Conservation (phyloP, 2,888 invertebrate genomes). For the Homarus gammarus region DNA sequence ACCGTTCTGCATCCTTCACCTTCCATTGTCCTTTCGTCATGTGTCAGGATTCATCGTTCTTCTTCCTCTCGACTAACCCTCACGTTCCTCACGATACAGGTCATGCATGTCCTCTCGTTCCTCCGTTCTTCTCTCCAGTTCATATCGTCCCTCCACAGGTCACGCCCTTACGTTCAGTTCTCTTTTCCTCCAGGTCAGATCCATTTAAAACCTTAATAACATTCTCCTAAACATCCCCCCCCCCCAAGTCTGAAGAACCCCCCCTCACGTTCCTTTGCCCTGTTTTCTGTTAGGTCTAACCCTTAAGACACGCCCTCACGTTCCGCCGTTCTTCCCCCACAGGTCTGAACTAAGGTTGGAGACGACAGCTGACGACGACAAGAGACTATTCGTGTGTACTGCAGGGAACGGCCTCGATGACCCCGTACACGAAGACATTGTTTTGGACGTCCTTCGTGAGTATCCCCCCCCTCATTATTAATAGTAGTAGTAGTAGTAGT, state of each 20-base stretch:
- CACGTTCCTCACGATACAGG: no score
- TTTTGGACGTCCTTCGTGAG: conserved; percentile 29
- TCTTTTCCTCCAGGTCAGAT: neutral
- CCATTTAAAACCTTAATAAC: no score
- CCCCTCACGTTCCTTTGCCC: neutral
- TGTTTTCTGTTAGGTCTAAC: no score
- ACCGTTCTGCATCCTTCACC: no score
- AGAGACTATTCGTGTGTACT: conserved; percentile 19
- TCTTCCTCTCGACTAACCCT: no score
- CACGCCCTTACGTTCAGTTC: neutral
- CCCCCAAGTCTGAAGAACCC: neutral
- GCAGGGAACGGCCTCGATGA: conserved; percentile 28
- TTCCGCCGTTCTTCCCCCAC: neutral
- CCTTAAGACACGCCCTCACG: neutral
- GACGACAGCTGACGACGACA: conserved; percentile 11
- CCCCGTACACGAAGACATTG: conserved; percentile 14
- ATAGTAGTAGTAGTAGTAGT: no score
- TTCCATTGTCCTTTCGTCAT: no score
- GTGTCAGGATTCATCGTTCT: no score
- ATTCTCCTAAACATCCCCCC: no score
- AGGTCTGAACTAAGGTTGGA: conserved; percentile 20
- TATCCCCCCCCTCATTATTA: neutral
- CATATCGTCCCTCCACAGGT: no score
- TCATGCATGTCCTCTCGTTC: no score
- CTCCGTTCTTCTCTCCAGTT: no score